These are phyloP conservation scores for Takifugu ocellatus DNA, from an alignment of 2,797 vertebrate genomes.

Conservation along the genomic window DNA sequence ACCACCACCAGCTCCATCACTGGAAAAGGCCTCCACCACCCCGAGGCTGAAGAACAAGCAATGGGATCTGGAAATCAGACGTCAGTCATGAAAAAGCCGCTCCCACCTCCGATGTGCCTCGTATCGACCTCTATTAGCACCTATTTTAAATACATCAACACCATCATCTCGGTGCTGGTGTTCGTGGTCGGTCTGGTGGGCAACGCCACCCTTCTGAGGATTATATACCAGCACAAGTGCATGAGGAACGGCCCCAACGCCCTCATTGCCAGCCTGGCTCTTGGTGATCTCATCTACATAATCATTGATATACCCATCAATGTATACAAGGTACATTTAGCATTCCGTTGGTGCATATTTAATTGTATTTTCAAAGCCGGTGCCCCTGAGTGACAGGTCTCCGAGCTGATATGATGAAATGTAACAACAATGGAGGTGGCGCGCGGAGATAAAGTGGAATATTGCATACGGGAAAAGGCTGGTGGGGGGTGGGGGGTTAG, in stretches of 20 bases:
- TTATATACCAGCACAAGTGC: constrained; percentile 98
- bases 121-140: constrained; percentile 70
- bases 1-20: constrained; percentile 50
- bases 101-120: constrained; percentile 61
- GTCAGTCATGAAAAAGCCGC: neutral
- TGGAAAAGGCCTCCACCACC: neutral
- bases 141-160: constrained; percentile 94
- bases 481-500: constrained; percentile 1
- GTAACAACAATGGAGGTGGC: constrained; percentile 29
- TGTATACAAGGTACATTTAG: constrained; percentile 87
- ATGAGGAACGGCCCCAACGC: constrained; percentile 99
- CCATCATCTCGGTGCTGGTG: constrained; percentile 86
- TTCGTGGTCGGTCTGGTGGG: constrained; percentile 95
- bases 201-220: constrained; percentile 92
- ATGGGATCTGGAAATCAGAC: constrained; percentile 34
- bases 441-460: constrained; percentile 28
- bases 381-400: constrained; percentile 8
- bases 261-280: constrained; percentile 93
- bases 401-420: constrained; percentile 29
- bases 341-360: constrained; percentile 5
- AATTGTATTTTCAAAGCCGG: constrained; percentile 7
- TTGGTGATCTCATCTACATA: constrained; percentile 97
- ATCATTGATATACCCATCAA: constrained; percentile 90
- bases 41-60: constrained; percentile 1
- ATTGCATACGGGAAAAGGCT: constrained; percentile 22